Percentiles rank a stretch among this genome's conserved stretches.
These are phyloP conservation scores for Grammomys surdaster DNA, from an alignment of 2,113 vertebrate species.

Conservation along the genomic window DNA sequence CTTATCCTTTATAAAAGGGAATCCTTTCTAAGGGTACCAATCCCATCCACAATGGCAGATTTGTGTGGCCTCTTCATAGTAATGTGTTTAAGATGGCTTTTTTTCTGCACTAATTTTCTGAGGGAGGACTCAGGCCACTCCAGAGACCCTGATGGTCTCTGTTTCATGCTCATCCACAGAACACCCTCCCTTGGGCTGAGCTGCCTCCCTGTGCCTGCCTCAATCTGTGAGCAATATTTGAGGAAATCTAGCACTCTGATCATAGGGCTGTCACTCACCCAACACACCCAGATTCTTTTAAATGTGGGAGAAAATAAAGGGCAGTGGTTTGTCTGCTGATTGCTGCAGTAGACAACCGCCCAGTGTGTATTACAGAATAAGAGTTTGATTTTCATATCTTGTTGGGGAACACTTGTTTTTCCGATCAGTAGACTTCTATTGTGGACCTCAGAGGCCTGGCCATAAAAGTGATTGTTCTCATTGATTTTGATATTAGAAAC, in stretches of 20 bases:
- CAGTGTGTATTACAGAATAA: neutral
- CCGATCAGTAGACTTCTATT: neutral
- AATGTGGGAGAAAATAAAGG: neutral
- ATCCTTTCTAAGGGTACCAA: neutral
- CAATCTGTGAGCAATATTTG: neutral
- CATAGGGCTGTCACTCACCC: neutral
- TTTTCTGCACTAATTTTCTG: neutral
- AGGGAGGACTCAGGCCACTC: neutral
- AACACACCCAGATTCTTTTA: neutral
- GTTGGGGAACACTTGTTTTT: neutral
- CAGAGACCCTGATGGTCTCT: neutral
- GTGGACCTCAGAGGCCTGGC: neutral
- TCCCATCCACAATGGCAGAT: neutral
- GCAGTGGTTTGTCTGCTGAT: neutral
- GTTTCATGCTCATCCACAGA: neutral
- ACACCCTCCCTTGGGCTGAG: neutral
- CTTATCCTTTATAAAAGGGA: neutral
- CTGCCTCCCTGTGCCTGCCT: neutral
- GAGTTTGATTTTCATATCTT: slow-evolving; percentile 14
- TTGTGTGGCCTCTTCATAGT: neutral
- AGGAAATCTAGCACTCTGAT: neutral
- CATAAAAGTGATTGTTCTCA: neutral
- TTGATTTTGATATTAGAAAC: neutral
- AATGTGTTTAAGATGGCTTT: neutral
- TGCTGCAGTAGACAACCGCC: neutral